Conservation (phyloP, 1,140 invertebrate species). For the Pissodes strobi region DNA sequence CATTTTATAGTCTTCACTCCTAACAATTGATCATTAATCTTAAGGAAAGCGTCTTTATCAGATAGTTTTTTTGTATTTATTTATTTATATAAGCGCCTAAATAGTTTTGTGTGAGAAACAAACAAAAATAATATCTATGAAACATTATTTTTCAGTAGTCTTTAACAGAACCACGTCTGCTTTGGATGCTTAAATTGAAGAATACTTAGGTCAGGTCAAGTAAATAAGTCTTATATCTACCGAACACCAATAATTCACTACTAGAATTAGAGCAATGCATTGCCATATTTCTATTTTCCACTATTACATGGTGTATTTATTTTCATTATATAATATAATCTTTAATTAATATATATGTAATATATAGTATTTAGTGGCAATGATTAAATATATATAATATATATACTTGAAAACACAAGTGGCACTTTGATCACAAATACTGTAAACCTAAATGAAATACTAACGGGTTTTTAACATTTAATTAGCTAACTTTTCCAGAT, state of each 20-base stretch:
- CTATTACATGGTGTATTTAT: constrained; percentile 35
- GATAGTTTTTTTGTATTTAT: background rate
- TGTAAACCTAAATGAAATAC: constrained; percentile 54
- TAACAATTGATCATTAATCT: background rate
- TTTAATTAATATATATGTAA: constrained; percentile 51
- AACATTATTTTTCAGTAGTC: too few species aligned
- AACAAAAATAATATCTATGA: background rate
- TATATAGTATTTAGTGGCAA: constrained; percentile 54
- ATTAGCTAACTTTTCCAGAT: constrained; percentile 28
- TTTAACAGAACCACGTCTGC: constrained; percentile 2
- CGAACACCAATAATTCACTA: constrained; percentile 52
- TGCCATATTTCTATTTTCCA: constrained; percentile 33
- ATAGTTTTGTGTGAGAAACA: background rate
- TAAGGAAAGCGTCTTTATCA: background rate
- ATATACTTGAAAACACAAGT: constrained; percentile 56
- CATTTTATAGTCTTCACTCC: constrained; percentile 43
- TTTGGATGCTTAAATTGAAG: constrained; percentile 12
- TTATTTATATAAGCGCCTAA: constrained; percentile 12
- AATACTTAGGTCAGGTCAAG: constrained; percentile 33
- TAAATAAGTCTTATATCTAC: constrained; percentile 45
- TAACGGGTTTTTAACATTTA: constrained; percentile 32
- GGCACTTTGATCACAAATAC: constrained; percentile 56
- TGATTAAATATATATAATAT: constrained; percentile 47
- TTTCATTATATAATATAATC: constrained; percentile 51
- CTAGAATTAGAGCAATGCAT: constrained; percentile 43